Evolutionary conservation across 2,797 vertebrate genomes (phyloP).

Genomic region (Bovichtus variegatus): DNA sequence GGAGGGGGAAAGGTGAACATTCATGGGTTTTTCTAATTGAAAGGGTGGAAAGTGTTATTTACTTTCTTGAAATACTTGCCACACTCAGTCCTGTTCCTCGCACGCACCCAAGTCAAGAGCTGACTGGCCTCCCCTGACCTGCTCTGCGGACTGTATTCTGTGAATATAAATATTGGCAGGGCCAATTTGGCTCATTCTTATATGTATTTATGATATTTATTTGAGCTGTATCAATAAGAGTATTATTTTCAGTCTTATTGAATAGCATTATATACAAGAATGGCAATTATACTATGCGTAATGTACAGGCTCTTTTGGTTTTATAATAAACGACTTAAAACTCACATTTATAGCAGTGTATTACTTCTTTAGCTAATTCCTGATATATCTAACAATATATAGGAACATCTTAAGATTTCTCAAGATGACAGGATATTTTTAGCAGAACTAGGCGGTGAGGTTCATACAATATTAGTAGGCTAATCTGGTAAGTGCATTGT

Average conservation of each 20-base stretch:
- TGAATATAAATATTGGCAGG: slow-evolving; percentile 87
- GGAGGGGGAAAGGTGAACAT: slow-evolving; percentile 31
- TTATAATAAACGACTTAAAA: slow-evolving; percentile 82
- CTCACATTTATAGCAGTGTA: slow-evolving; percentile 20
- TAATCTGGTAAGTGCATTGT: slow-evolving; percentile 48
- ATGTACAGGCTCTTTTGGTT: slow-evolving; percentile 82
- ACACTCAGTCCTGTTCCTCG: slow-evolving; percentile 55
- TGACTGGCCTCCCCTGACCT: slow-evolving; percentile 69
- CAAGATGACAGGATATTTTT: slow-evolving; percentile 29
- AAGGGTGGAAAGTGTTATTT: slow-evolving; percentile 71
- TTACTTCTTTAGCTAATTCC: slow-evolving; percentile 5
- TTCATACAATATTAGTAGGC: slow-evolving; percentile 31
- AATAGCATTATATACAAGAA: slow-evolving; percentile 78
- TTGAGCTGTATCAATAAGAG: slow-evolving; percentile 77
- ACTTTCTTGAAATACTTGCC: slow-evolving; percentile 70
- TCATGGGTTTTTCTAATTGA: slow-evolving; percentile 46
- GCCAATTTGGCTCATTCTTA: slow-evolving; percentile 82
- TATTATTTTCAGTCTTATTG: slow-evolving; percentile 79
- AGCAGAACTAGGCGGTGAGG: slow-evolving; percentile 16
- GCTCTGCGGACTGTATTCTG: slow-evolving; percentile 87
- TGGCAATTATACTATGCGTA: slow-evolving; percentile 76
- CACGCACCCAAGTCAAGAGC: slow-evolving; percentile 74
- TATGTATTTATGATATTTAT: slow-evolving; percentile 83
- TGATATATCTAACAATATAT: neutral
- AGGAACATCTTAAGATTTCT: neutral